Conservation (phyloP, 2,797 vertebrate species). For the Rachycentron canadum region DNA sequence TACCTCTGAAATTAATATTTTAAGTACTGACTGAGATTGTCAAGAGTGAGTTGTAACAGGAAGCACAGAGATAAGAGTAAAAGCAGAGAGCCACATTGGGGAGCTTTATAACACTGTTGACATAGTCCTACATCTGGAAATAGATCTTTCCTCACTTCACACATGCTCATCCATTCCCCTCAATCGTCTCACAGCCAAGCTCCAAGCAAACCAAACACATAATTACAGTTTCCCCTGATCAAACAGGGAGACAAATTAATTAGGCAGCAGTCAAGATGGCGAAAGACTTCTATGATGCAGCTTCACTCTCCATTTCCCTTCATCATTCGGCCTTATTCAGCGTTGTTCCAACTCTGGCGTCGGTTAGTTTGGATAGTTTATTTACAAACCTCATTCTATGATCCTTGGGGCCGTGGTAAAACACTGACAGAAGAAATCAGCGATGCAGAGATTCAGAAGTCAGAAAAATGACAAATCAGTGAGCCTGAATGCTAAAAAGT, state of each 20-base stretch:
- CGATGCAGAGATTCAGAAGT: background rate
- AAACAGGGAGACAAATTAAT: constrained; percentile 23
- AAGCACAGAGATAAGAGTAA: constrained; percentile 12
- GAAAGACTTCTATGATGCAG: constrained; percentile 1
- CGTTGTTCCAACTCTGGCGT: background rate
- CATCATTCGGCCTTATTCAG: background rate
- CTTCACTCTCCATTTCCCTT: constrained; percentile 7
- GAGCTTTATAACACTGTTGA: constrained; percentile 15
- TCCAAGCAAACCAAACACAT: constrained; percentile 24
- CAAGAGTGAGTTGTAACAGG: background rate
- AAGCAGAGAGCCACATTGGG: background rate
- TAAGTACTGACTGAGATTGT: constrained; percentile 15
- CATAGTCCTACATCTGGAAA: constrained; percentile 31
- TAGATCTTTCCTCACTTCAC: constrained; percentile 20
- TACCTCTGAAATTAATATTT: constrained; percentile 26
- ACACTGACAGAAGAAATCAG: background rate
- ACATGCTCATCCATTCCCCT: constrained; percentile 13
- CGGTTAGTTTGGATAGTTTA: background rate
- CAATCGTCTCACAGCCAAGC: constrained; percentile 10
- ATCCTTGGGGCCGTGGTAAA: background rate
- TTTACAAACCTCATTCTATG: background rate
- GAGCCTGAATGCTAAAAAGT: constrained; percentile 1
- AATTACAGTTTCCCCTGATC: constrained; percentile 40
- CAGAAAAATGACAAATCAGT: background rate
- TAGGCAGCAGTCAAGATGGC: constrained; percentile 13